phyloP scores from a whole-genome alignment of 2,113 vertebrate genomes.

The Apteryx owenii region DNA sequence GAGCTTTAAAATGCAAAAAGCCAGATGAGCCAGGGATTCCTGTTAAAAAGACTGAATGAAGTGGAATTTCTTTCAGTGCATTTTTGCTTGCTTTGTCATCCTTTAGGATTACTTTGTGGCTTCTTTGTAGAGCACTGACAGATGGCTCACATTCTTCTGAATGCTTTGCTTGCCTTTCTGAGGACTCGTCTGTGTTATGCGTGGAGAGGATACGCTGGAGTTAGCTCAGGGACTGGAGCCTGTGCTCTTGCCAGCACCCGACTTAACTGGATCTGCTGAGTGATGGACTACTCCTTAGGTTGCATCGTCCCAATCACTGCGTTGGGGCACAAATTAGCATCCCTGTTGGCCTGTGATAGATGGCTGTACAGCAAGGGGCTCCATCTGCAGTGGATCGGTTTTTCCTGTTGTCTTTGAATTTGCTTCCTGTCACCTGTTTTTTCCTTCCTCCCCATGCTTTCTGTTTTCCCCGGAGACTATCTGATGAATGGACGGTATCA shows the following conservation, averaged over 20 bases:
- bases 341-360: not conserved
- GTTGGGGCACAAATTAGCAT: too few species aligned
- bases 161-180: not conserved
- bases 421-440: not conserved
- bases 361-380: not conserved
- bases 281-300: too few species aligned
- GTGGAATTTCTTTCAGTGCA: rapidly evolving
- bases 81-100: rapidly evolving
- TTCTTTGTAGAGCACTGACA: rapidly evolving
- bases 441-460: not conserved
- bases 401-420: not conserved
- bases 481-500: not conserved
- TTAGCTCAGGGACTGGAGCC: too few species aligned
- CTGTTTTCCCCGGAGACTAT: not conserved
- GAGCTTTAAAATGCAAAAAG: not conserved
- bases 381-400: not conserved
- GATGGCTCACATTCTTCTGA: not conserved
- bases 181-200: rapidly evolving
- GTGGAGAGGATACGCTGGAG: too few species aligned
- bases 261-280: too few species aligned
- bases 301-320: too few species aligned
- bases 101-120: too few species aligned
- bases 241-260: too few species aligned
- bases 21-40: too few species aligned
- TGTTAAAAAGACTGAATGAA: not conserved